phyloP scores from a whole-genome alignment of 2,797 vertebrate species.

The Poecilia wingei region DNA sequence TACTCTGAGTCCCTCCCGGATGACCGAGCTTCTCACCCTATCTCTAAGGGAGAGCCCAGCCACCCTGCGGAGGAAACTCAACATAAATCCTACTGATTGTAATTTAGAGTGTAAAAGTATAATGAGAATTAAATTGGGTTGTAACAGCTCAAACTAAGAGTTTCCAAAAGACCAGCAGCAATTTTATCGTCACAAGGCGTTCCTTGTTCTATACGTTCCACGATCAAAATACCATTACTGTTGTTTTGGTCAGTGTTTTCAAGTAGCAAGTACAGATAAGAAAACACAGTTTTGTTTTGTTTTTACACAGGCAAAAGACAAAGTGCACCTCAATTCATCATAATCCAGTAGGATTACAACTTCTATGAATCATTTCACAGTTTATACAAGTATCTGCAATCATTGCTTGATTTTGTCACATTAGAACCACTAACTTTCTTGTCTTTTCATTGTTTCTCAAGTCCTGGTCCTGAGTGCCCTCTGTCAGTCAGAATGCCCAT shows the following conservation, averaged over 20 bases:
- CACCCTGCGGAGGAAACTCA: too few relatives aligned
- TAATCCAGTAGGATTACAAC: conserved; percentile 5
- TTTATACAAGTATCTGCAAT: not conserved
- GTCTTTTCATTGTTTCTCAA: not conserved
- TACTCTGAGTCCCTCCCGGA: too few relatives aligned
- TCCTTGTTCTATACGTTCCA: not conserved
- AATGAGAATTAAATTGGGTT: not conserved
- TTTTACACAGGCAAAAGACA: not conserved
- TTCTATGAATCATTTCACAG: not conserved
- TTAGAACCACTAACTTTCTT: not conserved
- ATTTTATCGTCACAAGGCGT: not conserved
- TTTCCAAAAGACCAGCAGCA: not conserved
- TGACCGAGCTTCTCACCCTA: too few relatives aligned
- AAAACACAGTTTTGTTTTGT: not conserved
- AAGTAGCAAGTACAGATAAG: not conserved
- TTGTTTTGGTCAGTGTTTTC: not conserved
- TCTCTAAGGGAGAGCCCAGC: too few relatives aligned
- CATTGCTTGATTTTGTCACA: not conserved
- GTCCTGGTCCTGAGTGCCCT: not conserved
- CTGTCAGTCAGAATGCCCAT: not conserved
- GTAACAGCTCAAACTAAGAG: not conserved
- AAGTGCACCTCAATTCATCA: not conserved
- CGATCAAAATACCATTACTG: not conserved
- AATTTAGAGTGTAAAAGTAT: not conserved
- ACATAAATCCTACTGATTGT: not conserved